Evolutionary conservation across 2,113 vertebrate species (phyloP).

Genomic region (Brachypodius melanocephalos): DNA sequence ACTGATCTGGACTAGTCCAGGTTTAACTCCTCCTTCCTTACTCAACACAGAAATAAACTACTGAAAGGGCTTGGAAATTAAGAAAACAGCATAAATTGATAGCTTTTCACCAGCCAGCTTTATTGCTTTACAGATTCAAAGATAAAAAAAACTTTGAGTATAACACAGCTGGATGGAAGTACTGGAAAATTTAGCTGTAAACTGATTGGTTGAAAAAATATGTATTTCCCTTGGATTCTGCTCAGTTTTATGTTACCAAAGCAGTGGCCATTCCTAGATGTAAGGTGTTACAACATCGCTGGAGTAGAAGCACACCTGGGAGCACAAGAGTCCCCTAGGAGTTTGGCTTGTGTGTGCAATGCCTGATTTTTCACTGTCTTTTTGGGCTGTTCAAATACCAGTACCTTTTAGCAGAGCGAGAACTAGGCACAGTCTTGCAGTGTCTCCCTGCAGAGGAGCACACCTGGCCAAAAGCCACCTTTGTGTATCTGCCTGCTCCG

Average conservation of each 20-base stretch:
- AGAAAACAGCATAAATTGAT: background rate
- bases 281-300: fast-evolving
- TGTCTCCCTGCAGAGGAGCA: background rate
- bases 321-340: fast-evolving
- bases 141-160: background rate
- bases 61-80: background rate
- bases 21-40: background rate
- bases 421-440: background rate
- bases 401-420: background rate
- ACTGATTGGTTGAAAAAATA: background rate
- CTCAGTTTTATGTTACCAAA: fast-evolving
- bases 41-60: background rate
- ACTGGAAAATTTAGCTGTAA: background rate
- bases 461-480: background rate
- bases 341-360: background rate
- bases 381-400: background rate
- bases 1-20: background rate
- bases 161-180: background rate
- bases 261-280: background rate
- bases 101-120: background rate
- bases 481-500: background rate
- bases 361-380: background rate
- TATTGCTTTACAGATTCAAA: background rate
- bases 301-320: background rate
- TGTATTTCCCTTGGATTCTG: background rate